Evolutionary conservation across 1,140 invertebrate genomes (phyloP).

Genomic region (Theocolax elegans): DNA sequence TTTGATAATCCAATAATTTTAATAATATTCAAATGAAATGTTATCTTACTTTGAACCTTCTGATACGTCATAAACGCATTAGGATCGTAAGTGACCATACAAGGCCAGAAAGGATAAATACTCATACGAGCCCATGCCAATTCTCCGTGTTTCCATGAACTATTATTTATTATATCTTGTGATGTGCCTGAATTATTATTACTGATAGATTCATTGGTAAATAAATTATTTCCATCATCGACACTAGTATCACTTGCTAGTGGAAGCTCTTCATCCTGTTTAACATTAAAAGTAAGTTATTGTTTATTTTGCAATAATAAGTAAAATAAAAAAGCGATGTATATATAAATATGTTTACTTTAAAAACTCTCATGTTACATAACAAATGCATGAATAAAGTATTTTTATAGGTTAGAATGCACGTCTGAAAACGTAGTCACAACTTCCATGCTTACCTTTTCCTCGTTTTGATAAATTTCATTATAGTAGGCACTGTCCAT

Average conservation of each 20-base stretch:
- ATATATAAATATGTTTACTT: neutral
- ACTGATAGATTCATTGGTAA: neutral
- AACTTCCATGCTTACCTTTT: slow-evolving; percentile 12
- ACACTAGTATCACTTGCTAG: neutral
- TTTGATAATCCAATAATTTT: neutral
- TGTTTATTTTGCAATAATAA: neutral
- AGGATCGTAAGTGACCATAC: slow-evolving; percentile 77
- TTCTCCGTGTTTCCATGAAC: slow-evolving; percentile 67
- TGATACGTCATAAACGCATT: slow-evolving; percentile 66
- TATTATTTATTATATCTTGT: slow-evolving; percentile 24
- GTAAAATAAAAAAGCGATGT: neutral
- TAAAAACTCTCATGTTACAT: neutral
- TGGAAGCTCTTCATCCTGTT: slow-evolving; percentile 12
- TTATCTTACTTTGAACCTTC: slow-evolving; percentile 63
- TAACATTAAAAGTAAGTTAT: neutral
- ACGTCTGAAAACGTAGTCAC: too few relatives aligned
- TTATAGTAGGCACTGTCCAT: neutral
- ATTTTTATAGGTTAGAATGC: too few relatives aligned
- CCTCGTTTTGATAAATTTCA: neutral
- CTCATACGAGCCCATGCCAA: slow-evolving; percentile 78
- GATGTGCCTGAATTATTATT: neutral
- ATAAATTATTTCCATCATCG: slow-evolving; percentile 5
- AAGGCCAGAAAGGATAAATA: slow-evolving; percentile 82
- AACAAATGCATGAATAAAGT: too few relatives aligned
- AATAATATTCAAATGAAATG: neutral